phyloP scores from a whole-genome alignment of 2,888 invertebrate genomes.

The Cerceris rybyensis region DNA sequence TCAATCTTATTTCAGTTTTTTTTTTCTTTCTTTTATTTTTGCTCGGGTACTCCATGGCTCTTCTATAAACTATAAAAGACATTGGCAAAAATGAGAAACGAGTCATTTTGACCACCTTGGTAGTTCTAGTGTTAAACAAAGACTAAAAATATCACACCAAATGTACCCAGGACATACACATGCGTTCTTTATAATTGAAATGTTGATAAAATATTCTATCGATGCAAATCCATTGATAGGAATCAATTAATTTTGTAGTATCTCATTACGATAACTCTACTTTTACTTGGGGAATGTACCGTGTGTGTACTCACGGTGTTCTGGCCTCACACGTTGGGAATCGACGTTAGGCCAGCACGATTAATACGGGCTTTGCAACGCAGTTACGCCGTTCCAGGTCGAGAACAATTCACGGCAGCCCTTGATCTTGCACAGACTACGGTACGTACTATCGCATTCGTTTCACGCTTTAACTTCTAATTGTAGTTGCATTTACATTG shows the following conservation, averaged over 20 bases:
- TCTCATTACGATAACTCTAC: slow-evolving; percentile 86
- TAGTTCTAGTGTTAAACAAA: too few species aligned
- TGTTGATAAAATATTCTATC: neutral
- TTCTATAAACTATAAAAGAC: too few species aligned
- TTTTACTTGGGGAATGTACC: slow-evolving; percentile 88
- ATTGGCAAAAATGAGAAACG: too few species aligned
- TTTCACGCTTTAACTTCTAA: neutral
- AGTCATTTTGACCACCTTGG: too few species aligned
- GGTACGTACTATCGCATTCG: slow-evolving; percentile 55
- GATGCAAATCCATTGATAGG: neutral
- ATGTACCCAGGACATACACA: neutral
- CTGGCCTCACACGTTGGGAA: slow-evolving; percentile 90
- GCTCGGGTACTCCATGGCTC: too few species aligned
- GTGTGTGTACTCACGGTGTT: slow-evolving; percentile 88
- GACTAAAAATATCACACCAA: too few species aligned
- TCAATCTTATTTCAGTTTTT: too few species aligned
- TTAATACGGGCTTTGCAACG: slow-evolving; percentile 88
- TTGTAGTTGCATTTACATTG: too few species aligned
- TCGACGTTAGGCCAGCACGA: slow-evolving; percentile 87
- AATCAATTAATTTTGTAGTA: slow-evolving; percentile 84
- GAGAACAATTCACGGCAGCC: slow-evolving; percentile 89
- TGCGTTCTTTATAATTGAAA: neutral
- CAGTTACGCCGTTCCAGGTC: slow-evolving; percentile 90
- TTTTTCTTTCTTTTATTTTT: too few species aligned
- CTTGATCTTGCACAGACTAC: slow-evolving; percentile 89